Base-by-base conservation (phyloP, 2,888 invertebrate genomes). In the Chrysodeixis includens region DNA sequence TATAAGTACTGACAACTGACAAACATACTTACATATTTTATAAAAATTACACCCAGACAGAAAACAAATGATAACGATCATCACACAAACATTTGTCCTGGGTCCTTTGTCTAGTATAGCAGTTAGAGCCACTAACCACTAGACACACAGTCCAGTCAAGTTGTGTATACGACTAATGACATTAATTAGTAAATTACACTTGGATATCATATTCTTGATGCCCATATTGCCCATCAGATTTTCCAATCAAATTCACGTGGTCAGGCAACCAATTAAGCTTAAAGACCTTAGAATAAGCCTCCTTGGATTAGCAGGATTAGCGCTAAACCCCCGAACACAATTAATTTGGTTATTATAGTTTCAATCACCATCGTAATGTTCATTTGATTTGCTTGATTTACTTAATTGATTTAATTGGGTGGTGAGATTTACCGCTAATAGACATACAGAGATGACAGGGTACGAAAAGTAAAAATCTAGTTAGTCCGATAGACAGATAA, bases 311-410 rank as follows among this genome's bases (percentile, higher is more conserved):
- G 64, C 26, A 54, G 73, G 81, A 78, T 83, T 83, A 82, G 62
- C 63, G 57, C 66, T 88, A 88, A 91, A 86, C 83, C 86, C 74
- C 62, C 40, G 59, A 78, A 86, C 84, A 86, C 86, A 90, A 91
- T 92, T 91, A 91, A 88, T 88, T 80, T 76, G 65, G 86, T 89
- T 89, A 92, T 92, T 90, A 90, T 82, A 83, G 86, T 86, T 89
- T 88, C 88, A 87, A 88, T 89, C 85, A 86, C 70, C 71, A 66
- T 59, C 18, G 66, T 83, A 84, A 86, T 83, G 82, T 79, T 83
- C 77, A 86, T 86, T 88, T 79, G 83, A 86, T 84, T 81, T 77
- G 74, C 73, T 80, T 83, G 72, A 85, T 83, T 78, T 82, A 83
- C 83, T 80, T 76, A 76, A 76, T 69, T 80, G 65, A 83, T 79